These are phyloP conservation scores for Thunnus albacares DNA, from an alignment of 2,797 vertebrate genomes.

Conservation along the genomic window DNA sequence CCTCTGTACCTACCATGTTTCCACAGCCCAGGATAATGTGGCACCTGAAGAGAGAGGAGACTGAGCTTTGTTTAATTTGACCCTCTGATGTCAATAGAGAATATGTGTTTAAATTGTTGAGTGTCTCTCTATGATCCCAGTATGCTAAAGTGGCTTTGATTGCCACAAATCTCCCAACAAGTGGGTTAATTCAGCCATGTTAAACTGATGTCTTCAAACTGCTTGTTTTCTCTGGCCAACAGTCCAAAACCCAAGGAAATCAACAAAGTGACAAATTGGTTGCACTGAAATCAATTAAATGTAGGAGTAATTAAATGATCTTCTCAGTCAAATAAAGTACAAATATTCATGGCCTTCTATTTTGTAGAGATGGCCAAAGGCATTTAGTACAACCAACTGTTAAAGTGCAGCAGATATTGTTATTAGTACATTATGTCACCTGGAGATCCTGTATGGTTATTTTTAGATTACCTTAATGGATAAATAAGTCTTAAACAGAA, in stretches of 20 bases:
- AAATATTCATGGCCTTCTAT: background rate
- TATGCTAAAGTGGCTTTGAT: constrained; percentile 5
- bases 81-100: constrained; percentile 7
- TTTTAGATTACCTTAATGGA: constrained; percentile 46
- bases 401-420: background rate
- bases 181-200: background rate
- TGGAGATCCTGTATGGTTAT: background rate
- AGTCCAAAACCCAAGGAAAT: background rate
- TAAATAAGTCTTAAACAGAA: constrained; percentile 6
- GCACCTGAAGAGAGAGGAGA: background rate
- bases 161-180: background rate
- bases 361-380: background rate
- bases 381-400: background rate
- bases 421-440: background rate
- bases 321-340: background rate
- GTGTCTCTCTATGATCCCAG: background rate
- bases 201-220: background rate
- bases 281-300: background rate
- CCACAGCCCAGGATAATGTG: background rate
- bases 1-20: constrained; percentile 24
- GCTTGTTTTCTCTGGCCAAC: background rate
- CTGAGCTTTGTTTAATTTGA: constrained; percentile 13
- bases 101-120: constrained; percentile 15
- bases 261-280: background rate
- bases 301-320: background rate